Evolutionary conservation across 2,113 vertebrate genomes (phyloP).

Genomic region (Equus quagga): DNA sequence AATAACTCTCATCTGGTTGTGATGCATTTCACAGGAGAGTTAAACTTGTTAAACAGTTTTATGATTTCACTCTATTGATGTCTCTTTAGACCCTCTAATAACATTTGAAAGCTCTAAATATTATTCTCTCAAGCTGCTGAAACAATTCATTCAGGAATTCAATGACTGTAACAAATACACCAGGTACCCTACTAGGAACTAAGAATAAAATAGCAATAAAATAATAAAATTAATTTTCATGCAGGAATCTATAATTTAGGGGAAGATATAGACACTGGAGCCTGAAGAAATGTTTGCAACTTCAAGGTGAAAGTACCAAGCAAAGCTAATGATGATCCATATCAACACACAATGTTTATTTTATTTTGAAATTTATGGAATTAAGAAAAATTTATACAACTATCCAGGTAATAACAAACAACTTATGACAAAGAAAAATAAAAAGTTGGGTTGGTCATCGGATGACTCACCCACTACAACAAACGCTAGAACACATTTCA

Average conservation of each 20-base stretch:
- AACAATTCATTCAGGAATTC: not conserved
- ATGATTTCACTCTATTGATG: not conserved
- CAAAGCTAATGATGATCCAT: not conserved
- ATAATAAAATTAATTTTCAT: not conserved
- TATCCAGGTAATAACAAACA: not conserved
- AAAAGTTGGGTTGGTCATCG: not conserved
- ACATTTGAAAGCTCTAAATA: not conserved
- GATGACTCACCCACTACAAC: not conserved
- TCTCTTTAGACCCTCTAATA: not conserved
- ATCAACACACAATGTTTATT: not conserved
- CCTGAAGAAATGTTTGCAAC: not conserved
- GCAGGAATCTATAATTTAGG: not conserved
- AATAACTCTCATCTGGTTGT: not conserved
- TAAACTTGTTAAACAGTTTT: not conserved
- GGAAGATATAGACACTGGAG: not conserved
- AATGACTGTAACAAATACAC: not conserved
- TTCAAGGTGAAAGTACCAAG: not conserved
- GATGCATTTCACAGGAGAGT: not conserved
- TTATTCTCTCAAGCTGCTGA: not conserved
- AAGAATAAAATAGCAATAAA: not conserved
- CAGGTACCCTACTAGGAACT: not conserved
- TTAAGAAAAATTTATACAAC: not conserved
- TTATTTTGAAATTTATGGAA: not conserved
- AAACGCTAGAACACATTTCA: not conserved
- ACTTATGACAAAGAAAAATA: not conserved